Evolutionary conservation across 2,797 vertebrate species (phyloP).

Genomic region (Mycteria americana): DNA sequence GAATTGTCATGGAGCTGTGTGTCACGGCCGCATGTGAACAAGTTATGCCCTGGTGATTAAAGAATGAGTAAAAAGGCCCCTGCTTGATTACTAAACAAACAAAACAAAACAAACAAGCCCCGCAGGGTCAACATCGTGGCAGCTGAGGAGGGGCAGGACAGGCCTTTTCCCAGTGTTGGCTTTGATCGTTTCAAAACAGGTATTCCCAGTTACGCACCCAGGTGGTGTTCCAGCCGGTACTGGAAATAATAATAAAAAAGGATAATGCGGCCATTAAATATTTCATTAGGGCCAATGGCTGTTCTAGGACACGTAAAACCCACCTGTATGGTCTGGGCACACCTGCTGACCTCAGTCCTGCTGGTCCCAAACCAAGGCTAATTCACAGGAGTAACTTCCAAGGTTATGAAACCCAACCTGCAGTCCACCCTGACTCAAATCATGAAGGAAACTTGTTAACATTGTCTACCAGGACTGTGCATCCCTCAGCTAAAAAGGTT

Average conservation of each 20-base stretch:
- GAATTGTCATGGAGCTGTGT: not conserved
- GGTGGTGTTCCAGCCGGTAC: not conserved
- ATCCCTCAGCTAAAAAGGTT: not conserved
- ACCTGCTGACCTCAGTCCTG: not conserved
- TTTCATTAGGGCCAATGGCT: not conserved
- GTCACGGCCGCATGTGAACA: not conserved
- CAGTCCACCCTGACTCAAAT: not conserved
- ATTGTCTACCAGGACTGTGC: not conserved
- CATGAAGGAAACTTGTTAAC: not conserved
- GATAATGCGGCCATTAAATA: not conserved
- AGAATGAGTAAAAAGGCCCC: not conserved
- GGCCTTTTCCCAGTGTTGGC: not conserved
- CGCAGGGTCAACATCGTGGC: not conserved
- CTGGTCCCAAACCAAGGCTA: not conserved
- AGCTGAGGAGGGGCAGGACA: conserved; percentile 1
- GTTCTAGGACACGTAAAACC: not conserved
- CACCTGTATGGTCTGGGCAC: not conserved
- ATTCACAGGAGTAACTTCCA: not conserved
- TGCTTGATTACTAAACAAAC: conserved; percentile 20
- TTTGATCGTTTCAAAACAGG: not conserved
- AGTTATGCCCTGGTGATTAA: not conserved
- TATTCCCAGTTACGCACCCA: not conserved
- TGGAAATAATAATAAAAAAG: not conserved
- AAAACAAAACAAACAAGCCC: not conserved
- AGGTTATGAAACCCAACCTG: not conserved